Base-by-base conservation (phyloP, 2,797 vertebrate species). In the Diplodus puntazzo region DNA sequence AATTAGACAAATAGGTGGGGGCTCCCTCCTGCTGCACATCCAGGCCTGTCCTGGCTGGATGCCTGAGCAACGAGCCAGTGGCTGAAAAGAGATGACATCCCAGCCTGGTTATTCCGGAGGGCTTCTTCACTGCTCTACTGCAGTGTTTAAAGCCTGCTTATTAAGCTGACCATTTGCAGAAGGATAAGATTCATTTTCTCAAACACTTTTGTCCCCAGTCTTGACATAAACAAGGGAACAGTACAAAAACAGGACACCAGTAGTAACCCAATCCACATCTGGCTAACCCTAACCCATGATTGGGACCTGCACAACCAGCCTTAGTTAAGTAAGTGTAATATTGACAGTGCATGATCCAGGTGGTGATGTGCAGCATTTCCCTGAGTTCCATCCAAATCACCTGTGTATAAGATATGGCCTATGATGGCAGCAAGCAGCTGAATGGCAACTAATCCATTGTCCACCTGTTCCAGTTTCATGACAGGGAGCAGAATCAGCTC, bases 1-100 rank as follows among this genome's bases (percentile, higher is more conserved):
- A 75, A 54, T 55, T 16, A 39, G 64, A 73, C 66, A 69, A 55
- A 81, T 59, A 69, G 45, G 61, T 63, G 59, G 50, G 3, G 52
- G 50, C 9, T 61, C 50, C 54, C 67, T 6, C 0, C 69, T 62
- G 69, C 54, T 71, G 64, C 59, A 62, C 57, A 39, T 69, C 77
- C 71, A 85, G 73, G 77, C 43, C 54, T 25, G 39, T 67, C 39
- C 42, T 84, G 84, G 81, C 75, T 39, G 25, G 9, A 21, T 42
- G 67, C 81, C 81, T 27, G 34, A 75, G 60, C 59, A 63, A 34
- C 55, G n/a, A 65, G 70, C 66, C 70, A 77, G 27, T 34, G 23
- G 25, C 58, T 60, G 55, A 77, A 49, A 53, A 73, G 64, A 78
- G 50, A 78, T 67, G 62, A 78, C 63, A n/a, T 74, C 21, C 45